These are phyloP conservation scores for Merluccius polli DNA, from an alignment of 2,797 vertebrate genomes.

Conservation along the genomic window DNA sequence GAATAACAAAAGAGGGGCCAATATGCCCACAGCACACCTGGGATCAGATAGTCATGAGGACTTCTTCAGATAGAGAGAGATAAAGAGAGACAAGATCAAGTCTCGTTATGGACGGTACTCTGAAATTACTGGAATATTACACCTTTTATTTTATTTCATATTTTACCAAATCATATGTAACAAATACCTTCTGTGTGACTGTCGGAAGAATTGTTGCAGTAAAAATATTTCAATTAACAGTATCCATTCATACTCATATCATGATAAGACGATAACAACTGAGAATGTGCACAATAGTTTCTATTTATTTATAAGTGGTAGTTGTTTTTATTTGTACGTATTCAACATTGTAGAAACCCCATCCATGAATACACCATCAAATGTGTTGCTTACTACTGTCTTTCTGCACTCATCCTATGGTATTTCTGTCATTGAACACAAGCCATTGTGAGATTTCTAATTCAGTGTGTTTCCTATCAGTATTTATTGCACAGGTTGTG, in stretches of 20 bases:
- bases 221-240: not conserved
- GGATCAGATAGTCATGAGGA: not conserved
- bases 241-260: not conserved
- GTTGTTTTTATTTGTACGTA: not conserved
- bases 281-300: not conserved
- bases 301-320: not conserved
- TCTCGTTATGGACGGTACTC: constrained; percentile 23
- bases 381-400: not conserved
- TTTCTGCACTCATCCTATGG: not conserved
- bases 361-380: not conserved
- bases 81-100: constrained; percentile 4
- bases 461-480: not conserved
- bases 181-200: not conserved
- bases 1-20: not conserved
- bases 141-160: not conserved
- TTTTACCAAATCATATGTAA: not conserved
- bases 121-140: constrained; percentile 4
- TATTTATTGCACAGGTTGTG: not conserved
- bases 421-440: not conserved
- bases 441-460: not conserved
- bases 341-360: not conserved
- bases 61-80: constrained; percentile 6
- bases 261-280: not conserved
- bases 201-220: not conserved
- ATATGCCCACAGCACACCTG: not conserved